Evolutionary conservation across 1,140 invertebrate species (phyloP), one percentile per base, ranked within the genome.

Genomic region (Magallana angulata): DNA sequence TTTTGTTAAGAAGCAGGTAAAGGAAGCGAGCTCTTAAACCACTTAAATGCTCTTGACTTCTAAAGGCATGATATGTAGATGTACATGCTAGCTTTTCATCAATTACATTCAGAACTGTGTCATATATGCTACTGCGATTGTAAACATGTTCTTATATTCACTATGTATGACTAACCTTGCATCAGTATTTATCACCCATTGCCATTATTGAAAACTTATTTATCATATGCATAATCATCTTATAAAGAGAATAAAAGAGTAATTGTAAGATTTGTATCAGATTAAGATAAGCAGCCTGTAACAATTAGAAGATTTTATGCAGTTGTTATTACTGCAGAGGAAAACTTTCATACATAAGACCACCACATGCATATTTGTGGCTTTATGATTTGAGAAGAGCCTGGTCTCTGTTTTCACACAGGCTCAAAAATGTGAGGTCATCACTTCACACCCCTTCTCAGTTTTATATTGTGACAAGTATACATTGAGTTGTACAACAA

Each of bases 361-460:
- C 68, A 76, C 68, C 68, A 76, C 11, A 11, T 76, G 68, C 68
- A 76, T 76, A 30, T 24, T 76, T 76, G 68, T 76, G 68, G 68
- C 68, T 76, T 76, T 36, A 30, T 9, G 82, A n/a, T 59, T 83
- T 24, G 82, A 83, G 82, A 60, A 83, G 1, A 16, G 57, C 58
- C 16, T 59, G 57, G 82, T 59, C 59, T 83, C 18, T 8, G 0
- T 58, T 59, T 76, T 76, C 68, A 76, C 68, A 76, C 58, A 58
- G 18, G n/a, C 9, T 5, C 12, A 62, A 24, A 83, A 80, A 48
- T 12, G 18, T 30, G 24, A 57, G 56, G 58, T 24, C 86, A 83
- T 18, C 24, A 59, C 59, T 30, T n/a, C 59, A 59, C 57, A 59
- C 18, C 82, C 36, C 57, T 58, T 59, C 12, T 57, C 58, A 7